These are phyloP conservation scores for Manis crassicaudata DNA, from an alignment of 2,797 vertebrate species.

Conservation along the genomic window DNA sequence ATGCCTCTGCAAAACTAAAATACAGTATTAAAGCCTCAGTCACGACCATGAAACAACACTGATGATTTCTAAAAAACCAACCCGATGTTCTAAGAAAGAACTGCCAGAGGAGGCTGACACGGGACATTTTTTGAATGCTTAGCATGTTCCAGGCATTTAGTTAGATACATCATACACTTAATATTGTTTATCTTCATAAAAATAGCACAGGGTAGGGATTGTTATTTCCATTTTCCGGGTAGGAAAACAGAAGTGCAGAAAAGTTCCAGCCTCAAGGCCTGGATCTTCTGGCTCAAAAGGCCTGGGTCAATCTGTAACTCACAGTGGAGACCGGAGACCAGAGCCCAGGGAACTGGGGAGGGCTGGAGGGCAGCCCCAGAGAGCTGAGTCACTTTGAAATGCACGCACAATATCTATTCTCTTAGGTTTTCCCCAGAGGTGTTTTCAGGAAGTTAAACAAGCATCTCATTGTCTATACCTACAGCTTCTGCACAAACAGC, in stretches of 20 bases:
- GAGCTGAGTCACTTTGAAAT: neutral
- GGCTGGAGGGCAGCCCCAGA: neutral
- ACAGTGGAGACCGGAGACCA: rapidly evolving
- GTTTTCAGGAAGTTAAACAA: constrained; percentile 59
- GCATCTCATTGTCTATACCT: constrained; percentile 52
- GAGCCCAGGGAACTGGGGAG: neutral
- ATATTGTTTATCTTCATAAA: neutral
- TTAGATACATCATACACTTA: neutral
- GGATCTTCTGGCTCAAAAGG: neutral
- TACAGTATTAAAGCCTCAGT: neutral
- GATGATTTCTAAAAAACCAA: constrained; percentile 15
- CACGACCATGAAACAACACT: neutral
- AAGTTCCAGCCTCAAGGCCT: neutral
- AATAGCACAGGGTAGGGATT: neutral
- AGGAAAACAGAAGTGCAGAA: neutral
- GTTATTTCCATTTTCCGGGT: neutral
- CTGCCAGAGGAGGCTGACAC: neutral
- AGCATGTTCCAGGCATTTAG: neutral
- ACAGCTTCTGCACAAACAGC: constrained; percentile 6
- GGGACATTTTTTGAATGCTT: neutral
- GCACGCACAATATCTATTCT: neutral
- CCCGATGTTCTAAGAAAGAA: neutral
- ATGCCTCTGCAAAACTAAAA: neutral
- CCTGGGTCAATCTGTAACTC: neutral
- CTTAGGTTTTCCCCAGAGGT: neutral